These are phyloP conservation scores for Alouatta palliata DNA, from an alignment of 2,113 vertebrate species.

Conservation along the genomic window DNA sequence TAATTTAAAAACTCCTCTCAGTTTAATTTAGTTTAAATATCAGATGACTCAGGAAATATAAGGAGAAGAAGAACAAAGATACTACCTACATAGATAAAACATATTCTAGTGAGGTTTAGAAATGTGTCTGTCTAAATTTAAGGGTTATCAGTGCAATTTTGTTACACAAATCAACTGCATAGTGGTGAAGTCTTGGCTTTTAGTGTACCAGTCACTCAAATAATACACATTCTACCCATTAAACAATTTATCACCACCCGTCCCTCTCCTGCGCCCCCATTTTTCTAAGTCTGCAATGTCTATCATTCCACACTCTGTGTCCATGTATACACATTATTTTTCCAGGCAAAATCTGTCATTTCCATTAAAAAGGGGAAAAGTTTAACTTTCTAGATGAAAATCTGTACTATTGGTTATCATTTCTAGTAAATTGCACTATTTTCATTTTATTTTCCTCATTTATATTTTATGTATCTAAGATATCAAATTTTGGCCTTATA, in stretches of 20 bases:
- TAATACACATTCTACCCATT: not conserved
- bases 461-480: not conserved
- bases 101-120: not conserved
- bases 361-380: not conserved
- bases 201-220: not conserved
- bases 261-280: not conserved
- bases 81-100: not conserved
- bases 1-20: not conserved
- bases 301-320: not conserved
- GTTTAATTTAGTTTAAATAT: not conserved
- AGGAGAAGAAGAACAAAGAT: not conserved
- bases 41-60: not conserved
- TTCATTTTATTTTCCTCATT: not conserved
- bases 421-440: conserved; percentile 4
- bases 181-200: not conserved
- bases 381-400: not conserved
- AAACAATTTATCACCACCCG: not conserved
- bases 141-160: not conserved
- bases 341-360: not conserved
- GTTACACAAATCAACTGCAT: not conserved
- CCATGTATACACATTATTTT: not conserved
- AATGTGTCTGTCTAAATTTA: not conserved
- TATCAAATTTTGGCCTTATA: not conserved
- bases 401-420: not conserved
- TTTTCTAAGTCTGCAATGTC: not conserved